Evolutionary conservation across 2,888 invertebrate species (phyloP).

Genomic region (Lacanobia oleracea): DNA sequence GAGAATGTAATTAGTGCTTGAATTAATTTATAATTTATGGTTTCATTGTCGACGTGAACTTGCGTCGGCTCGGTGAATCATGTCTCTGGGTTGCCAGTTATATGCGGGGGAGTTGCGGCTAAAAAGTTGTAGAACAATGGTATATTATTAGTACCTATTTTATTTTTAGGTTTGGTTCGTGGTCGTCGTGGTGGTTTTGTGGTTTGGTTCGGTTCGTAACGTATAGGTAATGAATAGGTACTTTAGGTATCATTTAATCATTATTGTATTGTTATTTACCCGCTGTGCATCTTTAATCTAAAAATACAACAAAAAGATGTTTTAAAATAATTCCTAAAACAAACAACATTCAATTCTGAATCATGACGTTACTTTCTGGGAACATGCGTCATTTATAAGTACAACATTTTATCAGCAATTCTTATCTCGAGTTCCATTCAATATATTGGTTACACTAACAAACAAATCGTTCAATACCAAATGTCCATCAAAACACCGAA

Average conservation of each 20-base stretch:
- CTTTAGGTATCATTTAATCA: too few species aligned
- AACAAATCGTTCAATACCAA: not conserved
- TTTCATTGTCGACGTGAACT: slow-evolving; percentile 76
- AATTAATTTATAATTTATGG: slow-evolving; percentile 86
- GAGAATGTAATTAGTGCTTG: slow-evolving; percentile 79
- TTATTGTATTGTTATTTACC: not conserved
- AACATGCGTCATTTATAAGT: not conserved
- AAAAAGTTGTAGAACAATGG: not conserved
- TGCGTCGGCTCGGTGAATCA: slow-evolving; percentile 81
- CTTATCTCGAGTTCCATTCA: slow-evolving; percentile 1
- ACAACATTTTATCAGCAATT: not conserved
- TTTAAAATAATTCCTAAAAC: not conserved
- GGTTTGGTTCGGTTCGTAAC: too few species aligned
- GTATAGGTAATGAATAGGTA: too few species aligned
- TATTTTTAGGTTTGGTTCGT: too few species aligned
- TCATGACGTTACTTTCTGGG: not conserved
- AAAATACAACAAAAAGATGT: not conserved
- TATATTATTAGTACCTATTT: too few species aligned
- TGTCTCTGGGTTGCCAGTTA: slow-evolving; percentile 71
- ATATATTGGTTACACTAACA: slow-evolving; percentile 2
- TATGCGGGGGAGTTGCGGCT: not conserved
- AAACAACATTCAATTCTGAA: slow-evolving; percentile 2
- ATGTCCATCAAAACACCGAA: slow-evolving; percentile 16
- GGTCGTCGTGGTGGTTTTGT: too few species aligned
- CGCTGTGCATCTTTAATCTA: too few species aligned